Conservation (phyloP, 2,113 vertebrate species). For the Lonchura striata region DNA sequence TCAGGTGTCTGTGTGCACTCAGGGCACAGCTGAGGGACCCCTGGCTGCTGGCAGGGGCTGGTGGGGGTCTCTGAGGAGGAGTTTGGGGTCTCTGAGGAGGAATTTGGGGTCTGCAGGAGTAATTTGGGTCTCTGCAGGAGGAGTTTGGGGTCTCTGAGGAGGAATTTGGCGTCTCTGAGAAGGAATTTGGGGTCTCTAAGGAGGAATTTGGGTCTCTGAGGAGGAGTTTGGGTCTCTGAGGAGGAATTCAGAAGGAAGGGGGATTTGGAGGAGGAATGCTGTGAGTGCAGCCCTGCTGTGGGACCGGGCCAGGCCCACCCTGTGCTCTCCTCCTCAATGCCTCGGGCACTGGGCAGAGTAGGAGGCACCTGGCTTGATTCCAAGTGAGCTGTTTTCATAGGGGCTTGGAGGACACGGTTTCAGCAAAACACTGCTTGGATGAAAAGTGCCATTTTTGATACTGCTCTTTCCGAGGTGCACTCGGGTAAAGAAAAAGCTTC, state of each 20-base stretch:
- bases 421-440: neutral
- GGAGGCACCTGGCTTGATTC: constrained; percentile 18
- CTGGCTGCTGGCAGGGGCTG: no score
- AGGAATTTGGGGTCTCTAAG: no score
- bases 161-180: no score
- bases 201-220: no score
- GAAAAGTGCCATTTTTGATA: constrained; percentile 43
- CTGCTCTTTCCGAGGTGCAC: constrained; percentile 23
- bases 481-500: constrained; percentile 29
- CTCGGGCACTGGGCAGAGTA: neutral
- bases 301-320: neutral
- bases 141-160: no score
- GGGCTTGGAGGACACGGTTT: neutral
- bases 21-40: no score
- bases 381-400: neutral
- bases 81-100: neutral
- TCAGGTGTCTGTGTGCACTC: no score
- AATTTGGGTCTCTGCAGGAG: neutral
- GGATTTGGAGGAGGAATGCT: neutral
- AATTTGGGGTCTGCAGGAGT: neutral
- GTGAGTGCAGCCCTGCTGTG: neutral
- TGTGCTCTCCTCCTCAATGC: neutral
- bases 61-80: no score
- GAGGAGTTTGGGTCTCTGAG: neutral
- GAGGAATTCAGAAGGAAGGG: rapidly evolving